phyloP scores from a whole-genome alignment of 1,140 invertebrate genomes.

The Drosophila erecta region DNA sequence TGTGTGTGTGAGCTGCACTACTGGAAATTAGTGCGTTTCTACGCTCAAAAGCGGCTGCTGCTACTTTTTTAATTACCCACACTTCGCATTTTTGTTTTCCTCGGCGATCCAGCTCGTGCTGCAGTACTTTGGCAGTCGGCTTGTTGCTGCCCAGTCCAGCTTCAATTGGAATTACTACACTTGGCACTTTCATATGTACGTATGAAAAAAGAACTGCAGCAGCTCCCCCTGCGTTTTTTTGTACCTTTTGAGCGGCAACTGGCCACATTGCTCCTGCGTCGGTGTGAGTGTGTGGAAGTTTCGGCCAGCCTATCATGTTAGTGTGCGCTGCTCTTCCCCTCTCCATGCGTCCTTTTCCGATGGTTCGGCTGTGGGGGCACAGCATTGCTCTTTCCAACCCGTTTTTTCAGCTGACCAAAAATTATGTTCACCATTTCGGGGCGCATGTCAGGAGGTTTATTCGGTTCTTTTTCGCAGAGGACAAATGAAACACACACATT shows the following conservation, averaged over 20 bases:
- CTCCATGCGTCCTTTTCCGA: conserved; percentile 44
- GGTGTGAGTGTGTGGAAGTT: conserved; percentile 30
- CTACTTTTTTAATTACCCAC: conserved; percentile 83
- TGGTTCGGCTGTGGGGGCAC: background rate
- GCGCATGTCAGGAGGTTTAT: conserved; percentile 37
- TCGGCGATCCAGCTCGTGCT: conserved; percentile 23
- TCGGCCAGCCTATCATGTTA: conserved; percentile 77
- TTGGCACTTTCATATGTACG: conserved; percentile 76
- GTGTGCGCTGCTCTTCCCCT: conserved; percentile 60
- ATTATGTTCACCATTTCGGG: conserved; percentile 64
- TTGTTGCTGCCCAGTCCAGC: conserved; percentile 49
- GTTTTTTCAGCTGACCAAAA: conserved; percentile 56
- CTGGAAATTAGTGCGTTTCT: conserved; percentile 80
- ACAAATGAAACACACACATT: conserved; percentile 40
- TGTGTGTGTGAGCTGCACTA: conserved; percentile 55
- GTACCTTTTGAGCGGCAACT: conserved; percentile 41
- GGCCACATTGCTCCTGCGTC: conserved; percentile 32
- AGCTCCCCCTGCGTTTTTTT: conserved; percentile 37
- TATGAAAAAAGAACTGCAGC: conserved; percentile 29
- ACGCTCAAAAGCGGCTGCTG: conserved; percentile 76
- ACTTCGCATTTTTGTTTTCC: conserved; percentile 59
- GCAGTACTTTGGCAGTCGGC: conserved; percentile 51
- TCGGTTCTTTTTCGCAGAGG: conserved; percentile 9
- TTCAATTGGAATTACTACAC: conserved; percentile 83
- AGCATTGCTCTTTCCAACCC: conserved; percentile 36